Evolutionary conservation across 2,888 invertebrate species (phyloP), one percentile per base, ranked within the genome.

Genomic region (Brachynemurus nebulosus): DNA sequence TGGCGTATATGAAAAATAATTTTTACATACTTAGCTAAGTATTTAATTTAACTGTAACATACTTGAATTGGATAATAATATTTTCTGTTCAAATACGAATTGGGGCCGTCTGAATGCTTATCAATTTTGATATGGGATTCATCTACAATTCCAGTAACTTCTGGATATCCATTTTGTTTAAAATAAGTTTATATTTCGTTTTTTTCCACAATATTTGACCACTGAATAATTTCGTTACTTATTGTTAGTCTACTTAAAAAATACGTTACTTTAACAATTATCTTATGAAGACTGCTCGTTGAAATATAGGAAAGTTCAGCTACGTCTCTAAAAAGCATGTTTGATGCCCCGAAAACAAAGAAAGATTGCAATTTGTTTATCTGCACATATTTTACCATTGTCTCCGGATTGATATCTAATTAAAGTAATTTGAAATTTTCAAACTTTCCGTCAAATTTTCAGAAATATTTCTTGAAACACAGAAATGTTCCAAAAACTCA

Each of bases 301-400:
- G 27, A 27, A 25, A 40, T 40, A 16, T 27, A 16, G 14, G 27
- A 40, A 4, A 23, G 25, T 8, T 40, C 40, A 8, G 40, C 40
- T 18, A 27, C 27, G n/a, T 40, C 40, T 16, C 40, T 23, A 16
- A 40, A 40, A 27, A 40, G 6, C 25, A n/a, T 7, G 40, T 40
- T 16, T 40, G 40, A 27, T 40, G 40, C 6, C 40, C 14, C 27
- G 17, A n/a, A 14, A 27, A 40, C 40, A 27, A 16, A 40, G 12
- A 40, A 18, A 40, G 4, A 14, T 16, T 17, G 27, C 23, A 14
- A 40, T 14, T 27, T 40, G 27, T 8, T 40, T 9, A 40, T 27
- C 12, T 7, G 17, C 17, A 27, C 18, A 23, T n/a, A 40, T 14
- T 40, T 12, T 40, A 11, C 40, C 40, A 40, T 40, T 25, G 8